Conservation (phyloP, 2,888 invertebrate genomes). For the Andrena minutula region DNA sequence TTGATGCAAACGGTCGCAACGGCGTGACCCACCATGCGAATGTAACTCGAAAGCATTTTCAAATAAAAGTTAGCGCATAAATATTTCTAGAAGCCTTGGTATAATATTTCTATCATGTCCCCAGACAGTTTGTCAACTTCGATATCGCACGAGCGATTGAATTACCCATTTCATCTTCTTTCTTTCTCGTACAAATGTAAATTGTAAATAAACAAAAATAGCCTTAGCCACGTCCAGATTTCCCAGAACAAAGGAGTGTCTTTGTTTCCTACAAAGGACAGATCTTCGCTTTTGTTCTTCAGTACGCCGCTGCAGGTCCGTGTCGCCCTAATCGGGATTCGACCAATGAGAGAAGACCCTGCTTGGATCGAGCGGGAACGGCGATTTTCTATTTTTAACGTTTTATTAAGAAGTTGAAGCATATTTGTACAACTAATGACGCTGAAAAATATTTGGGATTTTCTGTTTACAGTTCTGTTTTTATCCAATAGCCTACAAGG, state of each 20-base stretch:
- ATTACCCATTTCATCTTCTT: background rate
- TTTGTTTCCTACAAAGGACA: background rate
- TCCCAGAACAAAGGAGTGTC: background rate
- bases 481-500: no score
- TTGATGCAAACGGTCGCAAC: background rate
- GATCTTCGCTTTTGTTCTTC: background rate
- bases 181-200: no score
- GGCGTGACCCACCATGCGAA: background rate
- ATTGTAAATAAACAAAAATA: no score
- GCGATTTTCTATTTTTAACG: background rate
- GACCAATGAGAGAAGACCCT: background rate
- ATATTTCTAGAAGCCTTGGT: background rate
- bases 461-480: background rate
- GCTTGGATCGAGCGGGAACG: background rate
- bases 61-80: constrained; percentile 15
- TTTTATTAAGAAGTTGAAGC: background rate
- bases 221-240: background rate
- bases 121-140: background rate
- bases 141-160: background rate
- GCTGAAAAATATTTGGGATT: background rate
- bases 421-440: background rate
- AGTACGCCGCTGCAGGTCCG: background rate
- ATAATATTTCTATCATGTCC: background rate
- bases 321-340: background rate
- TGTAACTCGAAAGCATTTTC: constrained; percentile 5